Conservation (phyloP, 2,888 invertebrate species). For the Drosophila diplacantha region DNA sequence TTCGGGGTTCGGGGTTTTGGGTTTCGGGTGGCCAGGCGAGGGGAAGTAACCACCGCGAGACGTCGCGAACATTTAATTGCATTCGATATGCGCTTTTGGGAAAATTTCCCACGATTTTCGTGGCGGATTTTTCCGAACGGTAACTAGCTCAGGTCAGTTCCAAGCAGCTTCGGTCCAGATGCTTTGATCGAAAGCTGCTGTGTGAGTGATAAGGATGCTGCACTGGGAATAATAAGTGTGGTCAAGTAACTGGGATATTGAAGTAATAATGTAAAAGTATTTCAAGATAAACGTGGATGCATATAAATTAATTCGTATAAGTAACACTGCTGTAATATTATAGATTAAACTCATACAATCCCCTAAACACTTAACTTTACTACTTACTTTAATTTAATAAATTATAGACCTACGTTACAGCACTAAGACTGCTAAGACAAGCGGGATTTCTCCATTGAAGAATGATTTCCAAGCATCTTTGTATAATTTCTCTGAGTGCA, state of each 20-base stretch:
- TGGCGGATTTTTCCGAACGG: constrained; percentile 55
- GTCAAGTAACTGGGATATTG: too few relatives aligned
- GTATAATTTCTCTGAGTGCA: constrained; percentile 7
- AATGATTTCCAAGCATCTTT: background rate
- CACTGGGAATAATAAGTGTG: constrained; percentile 15
- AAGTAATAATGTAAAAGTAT: too few relatives aligned
- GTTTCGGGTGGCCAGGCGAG: constrained; percentile 18
- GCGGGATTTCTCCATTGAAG: background rate
- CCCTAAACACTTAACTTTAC: too few relatives aligned
- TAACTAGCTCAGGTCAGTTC: constrained; percentile 39
- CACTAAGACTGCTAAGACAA: background rate
- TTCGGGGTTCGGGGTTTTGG: constrained; percentile 1
- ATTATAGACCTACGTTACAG: background rate
- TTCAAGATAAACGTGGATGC: too few relatives aligned
- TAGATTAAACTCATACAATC: too few relatives aligned
- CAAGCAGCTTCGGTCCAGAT: constrained; percentile 35
- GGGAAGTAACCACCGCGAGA: constrained; percentile 55
- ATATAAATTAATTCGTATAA: too few relatives aligned
- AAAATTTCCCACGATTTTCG: constrained; percentile 71
- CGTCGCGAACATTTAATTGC: constrained; percentile 65
- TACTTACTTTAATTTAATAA: background rate
- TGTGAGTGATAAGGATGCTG: constrained; percentile 12
- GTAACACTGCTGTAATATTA: too few relatives aligned
- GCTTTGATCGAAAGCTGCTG: constrained; percentile 42
- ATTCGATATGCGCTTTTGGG: constrained; percentile 71